These are phyloP conservation scores for Agrotis puta DNA, from an alignment of 2,888 invertebrate genomes.

Conservation along the genomic window DNA sequence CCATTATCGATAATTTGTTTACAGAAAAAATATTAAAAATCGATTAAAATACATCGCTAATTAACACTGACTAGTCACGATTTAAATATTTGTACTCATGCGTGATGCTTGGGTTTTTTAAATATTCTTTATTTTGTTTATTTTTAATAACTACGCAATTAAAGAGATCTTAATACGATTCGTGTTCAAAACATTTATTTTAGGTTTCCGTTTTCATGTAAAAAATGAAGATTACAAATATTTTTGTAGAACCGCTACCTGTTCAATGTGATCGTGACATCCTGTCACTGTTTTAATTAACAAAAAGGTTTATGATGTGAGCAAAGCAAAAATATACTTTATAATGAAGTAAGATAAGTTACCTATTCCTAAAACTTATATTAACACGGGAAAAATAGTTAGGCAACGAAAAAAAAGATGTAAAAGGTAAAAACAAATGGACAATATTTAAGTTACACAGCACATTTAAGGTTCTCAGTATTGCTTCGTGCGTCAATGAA, in stretches of 20 bases:
- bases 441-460: too few relatives aligned
- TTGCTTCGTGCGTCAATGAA: too few relatives aligned
- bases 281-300: constrained; percentile 7
- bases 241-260: constrained; percentile 47
- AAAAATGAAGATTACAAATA: constrained; percentile 33
- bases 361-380: background rate
- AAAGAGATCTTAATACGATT: constrained; percentile 31
- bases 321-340: background rate
- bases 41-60: constrained; percentile 58
- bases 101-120: constrained; percentile 23
- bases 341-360: background rate
- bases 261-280: constrained; percentile 37
- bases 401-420: too few relatives aligned
- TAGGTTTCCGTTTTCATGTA: constrained; percentile 51
- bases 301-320: constrained; percentile 1
- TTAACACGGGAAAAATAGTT: background rate
- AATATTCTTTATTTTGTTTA: constrained; percentile 27
- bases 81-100: constrained; percentile 12
- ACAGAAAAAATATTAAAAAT: constrained; percentile 42
- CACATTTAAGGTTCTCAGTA: too few relatives aligned
- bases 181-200: constrained; percentile 48
- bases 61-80: constrained; percentile 57
- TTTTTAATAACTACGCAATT: constrained; percentile 40
- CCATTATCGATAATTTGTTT: constrained; percentile 3
- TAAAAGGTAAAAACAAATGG: too few relatives aligned